Evolutionary conservation across 2,113 vertebrate species (phyloP).

Genomic region (Cygnus atratus): DNA sequence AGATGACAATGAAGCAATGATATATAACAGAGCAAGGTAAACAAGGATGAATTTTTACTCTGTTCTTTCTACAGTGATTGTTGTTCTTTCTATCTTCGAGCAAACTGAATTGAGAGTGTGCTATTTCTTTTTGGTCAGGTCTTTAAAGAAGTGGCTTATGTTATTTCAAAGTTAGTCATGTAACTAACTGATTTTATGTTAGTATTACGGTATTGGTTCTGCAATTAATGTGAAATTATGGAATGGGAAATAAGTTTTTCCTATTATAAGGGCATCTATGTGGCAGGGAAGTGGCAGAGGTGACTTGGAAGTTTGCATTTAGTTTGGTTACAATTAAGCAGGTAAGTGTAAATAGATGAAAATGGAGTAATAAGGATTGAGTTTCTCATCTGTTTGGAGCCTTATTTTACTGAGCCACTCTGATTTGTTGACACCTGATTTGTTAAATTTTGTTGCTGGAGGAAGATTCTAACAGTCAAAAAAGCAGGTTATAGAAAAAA

Average conservation of each 20-base stretch:
- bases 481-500: background rate
- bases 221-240: background rate
- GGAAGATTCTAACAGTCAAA: background rate
- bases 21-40: conserved; percentile 97
- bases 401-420: background rate
- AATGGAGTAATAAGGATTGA: background rate
- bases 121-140: background rate
- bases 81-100: background rate
- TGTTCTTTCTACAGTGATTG: too few relatives aligned
- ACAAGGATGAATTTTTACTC: background rate
- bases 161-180: background rate
- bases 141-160: background rate
- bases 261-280: background rate
- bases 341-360: background rate
- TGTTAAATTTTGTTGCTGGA: background rate
- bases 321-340: background rate
- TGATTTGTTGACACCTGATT: background rate
- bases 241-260: background rate
- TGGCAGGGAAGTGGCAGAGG: background rate
- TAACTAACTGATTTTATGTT: background rate
- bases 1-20: conserved; percentile 92
- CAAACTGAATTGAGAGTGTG: background rate
- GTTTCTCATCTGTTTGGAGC: background rate
- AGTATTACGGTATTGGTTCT: background rate
- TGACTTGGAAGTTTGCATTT: background rate